Evolutionary conservation across 2,797 vertebrate genomes (phyloP), one percentile per base, ranked within the genome.

Genomic region (Malurus splendens): DNA sequence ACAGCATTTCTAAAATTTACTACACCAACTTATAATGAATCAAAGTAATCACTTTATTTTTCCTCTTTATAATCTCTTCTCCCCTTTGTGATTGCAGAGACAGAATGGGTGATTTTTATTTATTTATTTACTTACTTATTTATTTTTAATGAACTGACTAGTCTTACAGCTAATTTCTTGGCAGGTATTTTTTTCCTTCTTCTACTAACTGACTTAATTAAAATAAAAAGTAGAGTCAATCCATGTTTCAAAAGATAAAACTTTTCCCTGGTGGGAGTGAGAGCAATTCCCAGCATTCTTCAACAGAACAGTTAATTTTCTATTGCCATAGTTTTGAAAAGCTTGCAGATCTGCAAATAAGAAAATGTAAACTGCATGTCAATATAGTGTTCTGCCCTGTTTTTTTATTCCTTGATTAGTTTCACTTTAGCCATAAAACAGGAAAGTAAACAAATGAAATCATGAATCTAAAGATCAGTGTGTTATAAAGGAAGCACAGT

Each of bases 381-480:
- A 83, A 83, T 89, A 70, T 56, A 89, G 86, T 30, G 44, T 36
- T 90, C 33, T 59, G 18, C 28, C n/a, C 6, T 55, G 6, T 0
- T 19, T 68, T 91, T 90, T 82, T 72, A 87, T 93, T 88, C 81
- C 50, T 90, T 94, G 91, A 93, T 94, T 80, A 91, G 62, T 87
- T 97, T 94, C 89, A 93, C 84, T 86, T 94, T 85, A 79, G 62
- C 89, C 72, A 93, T 94, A 95, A 94, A 95, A 91, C 75, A 90
- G 82, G 87, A 81, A 91, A 91, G 73, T 54, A 92, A 85, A 91
- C 86, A 96, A 95, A 94, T 85, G 55, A 93, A 96, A 94, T 81
- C 51, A 89, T 93, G 73, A 95, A 82, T 94, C 92, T 95, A 56
- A 95, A 94, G 91, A 94, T 92, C 86, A 91, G 90, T 61, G 54